Base-by-base conservation (phyloP, 2,113 vertebrate genomes). In the Plectropomus leopardus region DNA sequence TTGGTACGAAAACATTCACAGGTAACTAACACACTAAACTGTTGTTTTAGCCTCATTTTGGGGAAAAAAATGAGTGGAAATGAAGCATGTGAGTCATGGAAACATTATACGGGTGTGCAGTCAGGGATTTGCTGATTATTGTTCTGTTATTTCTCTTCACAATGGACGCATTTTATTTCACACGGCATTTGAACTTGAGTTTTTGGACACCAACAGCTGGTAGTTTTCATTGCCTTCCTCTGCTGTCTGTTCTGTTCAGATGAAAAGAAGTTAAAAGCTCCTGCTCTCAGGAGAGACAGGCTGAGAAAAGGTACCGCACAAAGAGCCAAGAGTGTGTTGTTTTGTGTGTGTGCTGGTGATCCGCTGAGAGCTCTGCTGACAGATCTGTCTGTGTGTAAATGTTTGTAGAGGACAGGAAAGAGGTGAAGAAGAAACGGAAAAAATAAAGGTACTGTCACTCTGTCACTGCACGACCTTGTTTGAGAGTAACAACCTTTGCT, bases 201-300 rank as follows among this genome's bases (percentile, higher is more conserved):
- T n/a, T n/a, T n/a, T n/a, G n/a, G n/a, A n/a, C n/a, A n/a, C n/a
- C n/a, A n/a, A 19, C 16, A 21, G 54, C 17, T 3, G 7, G 3
- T 13, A 11, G 23, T 19, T 60, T 66, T 71, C 7, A 28, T 42
- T 23, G 6, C 26, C 55, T 1, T 36, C 5, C 47, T 82, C 23
- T 76, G 51, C 13, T 74, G 65, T 87, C 30, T 86, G 75, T 89
- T 10, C 59, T 73, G 76, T 60, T 72, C 82, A 92, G 86, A 86
- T 68, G 88, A 90, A 4, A 69, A 54, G 74, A 64, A 67, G 64
- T 42, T 85, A 4, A 88, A 68, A 64, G 53, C 17, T 50, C 23
- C 70, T 28, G 44, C 51, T 48, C 10, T 78, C 44, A 55, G 67
- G 42, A 84, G 66, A 44, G 73, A 75, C 42, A 16, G 32, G 48